A percentile compares a stretch with the other conserved stretches of the same genome.
Evolutionary conservation across 1,140 invertebrate species (phyloP).

Genomic region (Trichonephila inaurata): DNA sequence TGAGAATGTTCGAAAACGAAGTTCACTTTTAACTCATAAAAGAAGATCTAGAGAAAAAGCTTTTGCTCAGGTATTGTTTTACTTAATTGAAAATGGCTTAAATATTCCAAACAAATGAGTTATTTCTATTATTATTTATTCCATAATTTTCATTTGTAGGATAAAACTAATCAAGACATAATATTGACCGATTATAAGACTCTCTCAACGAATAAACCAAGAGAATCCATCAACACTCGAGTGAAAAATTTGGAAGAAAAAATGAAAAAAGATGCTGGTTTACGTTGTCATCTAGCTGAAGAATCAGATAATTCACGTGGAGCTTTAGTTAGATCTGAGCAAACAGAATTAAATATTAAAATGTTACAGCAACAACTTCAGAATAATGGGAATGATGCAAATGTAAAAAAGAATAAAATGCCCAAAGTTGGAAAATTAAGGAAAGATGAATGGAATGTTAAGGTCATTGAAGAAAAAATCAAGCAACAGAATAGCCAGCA

Average conservation of each 20-base stretch:
- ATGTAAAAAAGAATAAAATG: constrained; percentile 60
- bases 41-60: constrained; percentile 73
- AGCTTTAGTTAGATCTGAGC: constrained; percentile 46
- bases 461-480: constrained; percentile 86
- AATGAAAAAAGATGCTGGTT: constrained; percentile 70
- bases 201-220: constrained; percentile 38
- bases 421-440: constrained; percentile 87
- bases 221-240: constrained; percentile 85
- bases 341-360: constrained; percentile 73
- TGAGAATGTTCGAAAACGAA: constrained; percentile 64
- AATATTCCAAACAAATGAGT: neutral
- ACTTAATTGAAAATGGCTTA: neutral
- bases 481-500: constrained; percentile 42
- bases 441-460: constrained; percentile 94
- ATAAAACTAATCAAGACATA: constrained; percentile 80
- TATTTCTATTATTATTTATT: neutral
- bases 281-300: constrained; percentile 43
- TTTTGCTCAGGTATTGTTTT: constrained; percentile 80
- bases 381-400: constrained; percentile 60
- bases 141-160: constrained; percentile 81
- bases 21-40: constrained; percentile 58
- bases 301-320: constrained; percentile 50
- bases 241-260: constrained; percentile 87
- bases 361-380: constrained; percentile 69
- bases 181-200: constrained; percentile 87